A percentile compares a stretch with the other conserved stretches of the same genome.
Conservation (phyloP, 1,140 invertebrate species). For the Gryllus bimaculatus region DNA sequence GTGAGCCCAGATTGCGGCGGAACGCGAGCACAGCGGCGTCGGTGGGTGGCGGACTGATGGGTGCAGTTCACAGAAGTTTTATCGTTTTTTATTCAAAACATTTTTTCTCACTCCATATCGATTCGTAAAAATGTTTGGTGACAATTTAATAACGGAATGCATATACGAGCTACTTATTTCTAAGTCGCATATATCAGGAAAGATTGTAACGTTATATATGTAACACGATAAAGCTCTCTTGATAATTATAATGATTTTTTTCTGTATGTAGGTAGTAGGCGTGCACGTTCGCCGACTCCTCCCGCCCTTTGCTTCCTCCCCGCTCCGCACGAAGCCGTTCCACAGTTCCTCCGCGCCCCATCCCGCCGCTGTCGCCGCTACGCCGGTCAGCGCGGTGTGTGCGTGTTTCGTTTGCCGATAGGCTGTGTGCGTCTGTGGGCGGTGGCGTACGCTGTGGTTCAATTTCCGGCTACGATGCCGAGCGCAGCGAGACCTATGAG, state of each 20-base stretch:
- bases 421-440: not conserved
- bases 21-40: not conserved
- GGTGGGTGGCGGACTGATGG: not conserved
- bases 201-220: not conserved
- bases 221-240: not conserved
- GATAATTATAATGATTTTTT: not conserved
- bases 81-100: conserved; percentile 2
- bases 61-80: not conserved
- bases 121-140: not conserved
- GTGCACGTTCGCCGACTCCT: not conserved
- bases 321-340: not conserved
- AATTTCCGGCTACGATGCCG: not conserved
- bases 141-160: not conserved
- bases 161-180: not conserved
- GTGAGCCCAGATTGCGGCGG: not conserved
- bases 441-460: not conserved
- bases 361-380: not conserved
- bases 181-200: not conserved
- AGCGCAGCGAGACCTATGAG: conserved; percentile 2
- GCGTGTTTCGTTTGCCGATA: not conserved
- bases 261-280: not conserved
- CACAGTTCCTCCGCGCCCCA: not conserved
- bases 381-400: not conserved
- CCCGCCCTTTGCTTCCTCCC: not conserved
- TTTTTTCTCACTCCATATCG: not conserved